Conservation (phyloP, 1,140 invertebrate genomes). For the Cyclargus thomasi region DNA sequence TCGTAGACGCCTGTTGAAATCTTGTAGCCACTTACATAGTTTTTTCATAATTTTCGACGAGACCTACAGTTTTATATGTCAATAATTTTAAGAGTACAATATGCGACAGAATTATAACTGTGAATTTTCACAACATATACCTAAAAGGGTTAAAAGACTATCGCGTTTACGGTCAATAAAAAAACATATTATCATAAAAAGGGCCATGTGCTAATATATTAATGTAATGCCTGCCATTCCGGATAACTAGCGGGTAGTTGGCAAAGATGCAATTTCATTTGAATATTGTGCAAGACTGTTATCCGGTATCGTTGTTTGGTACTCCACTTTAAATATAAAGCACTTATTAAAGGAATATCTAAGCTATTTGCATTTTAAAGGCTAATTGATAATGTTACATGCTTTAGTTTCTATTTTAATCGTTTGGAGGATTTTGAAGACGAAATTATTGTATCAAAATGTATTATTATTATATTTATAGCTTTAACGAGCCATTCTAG, state of each 20-base stretch:
- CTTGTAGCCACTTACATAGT: too few species aligned
- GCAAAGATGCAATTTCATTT: slow-evolving; percentile 75
- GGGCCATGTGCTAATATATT: slow-evolving; percentile 69
- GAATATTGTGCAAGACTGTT: slow-evolving; percentile 72
- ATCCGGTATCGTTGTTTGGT: slow-evolving; percentile 48
- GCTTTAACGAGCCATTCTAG: too few species aligned
- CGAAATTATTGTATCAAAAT: too few species aligned
- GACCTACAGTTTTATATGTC: too few species aligned
- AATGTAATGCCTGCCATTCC: slow-evolving; percentile 70
- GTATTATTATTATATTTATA: too few species aligned
- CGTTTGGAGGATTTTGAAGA: too few species aligned
- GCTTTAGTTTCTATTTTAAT: too few species aligned
- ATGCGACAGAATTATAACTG: too few species aligned
- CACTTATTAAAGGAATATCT: slow-evolving; percentile 61
- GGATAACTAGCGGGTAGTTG: slow-evolving; percentile 53
- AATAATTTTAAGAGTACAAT: too few species aligned
- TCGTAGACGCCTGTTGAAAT: too few species aligned
- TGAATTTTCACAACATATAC: too few species aligned
- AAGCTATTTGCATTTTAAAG: slow-evolving; percentile 40
- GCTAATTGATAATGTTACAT: slow-evolving; percentile 41
- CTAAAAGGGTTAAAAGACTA: background rate
- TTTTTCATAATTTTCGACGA: too few species aligned
- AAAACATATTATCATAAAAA: slow-evolving; percentile 56
- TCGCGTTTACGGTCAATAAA: slow-evolving; percentile 47
- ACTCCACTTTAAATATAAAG: slow-evolving; percentile 67